Evolutionary conservation across 2,888 invertebrate species (phyloP).

Genomic region (Spisula solida): DNA sequence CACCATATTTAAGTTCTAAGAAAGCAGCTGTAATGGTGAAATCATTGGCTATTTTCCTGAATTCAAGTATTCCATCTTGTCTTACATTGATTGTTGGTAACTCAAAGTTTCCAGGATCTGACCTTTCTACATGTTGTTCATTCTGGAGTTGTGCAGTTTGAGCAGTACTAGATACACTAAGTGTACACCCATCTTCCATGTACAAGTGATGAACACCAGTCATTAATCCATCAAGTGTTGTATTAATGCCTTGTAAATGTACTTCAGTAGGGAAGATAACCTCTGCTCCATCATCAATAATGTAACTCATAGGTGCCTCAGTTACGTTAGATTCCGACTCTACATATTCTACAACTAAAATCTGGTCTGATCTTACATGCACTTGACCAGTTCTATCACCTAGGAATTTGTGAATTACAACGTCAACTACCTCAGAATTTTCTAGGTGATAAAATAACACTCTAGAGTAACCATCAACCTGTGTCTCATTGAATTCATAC

Average conservation of each 20-base stretch:
- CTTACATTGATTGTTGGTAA: slow-evolving; percentile 78
- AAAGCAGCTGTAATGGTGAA: slow-evolving; percentile 76
- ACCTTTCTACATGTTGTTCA: slow-evolving; percentile 67
- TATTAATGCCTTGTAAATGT: slow-evolving; percentile 80
- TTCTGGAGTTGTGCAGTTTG: slow-evolving; percentile 79
- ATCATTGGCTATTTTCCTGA: slow-evolving; percentile 69
- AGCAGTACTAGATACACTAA: slow-evolving; percentile 74
- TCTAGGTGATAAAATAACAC: slow-evolving; percentile 77
- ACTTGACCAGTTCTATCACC: slow-evolving; percentile 81
- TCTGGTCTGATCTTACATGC: slow-evolving; percentile 76
- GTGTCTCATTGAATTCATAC: slow-evolving; percentile 81
- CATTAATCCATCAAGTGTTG: slow-evolving; percentile 76
- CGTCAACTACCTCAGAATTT: slow-evolving; percentile 57
- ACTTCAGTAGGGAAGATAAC: slow-evolving; percentile 80
- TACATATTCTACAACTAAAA: slow-evolving; percentile 75
- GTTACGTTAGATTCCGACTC: slow-evolving; percentile 79
- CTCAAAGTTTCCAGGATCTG: slow-evolving; percentile 78
- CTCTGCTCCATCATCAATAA: slow-evolving; percentile 77
- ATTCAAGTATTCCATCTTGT: slow-evolving; percentile 72
- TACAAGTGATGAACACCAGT: slow-evolving; percentile 81
- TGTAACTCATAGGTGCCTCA: slow-evolving; percentile 81
- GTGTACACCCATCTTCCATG: slow-evolving; percentile 74
- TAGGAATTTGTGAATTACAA: slow-evolving; percentile 75
- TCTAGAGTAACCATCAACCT: slow-evolving; percentile 75
- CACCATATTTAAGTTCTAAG: slow-evolving; percentile 78